These are phyloP conservation scores for Pomacea maculata DNA, from an alignment of 1,140 invertebrate genomes.

Conservation along the genomic window DNA sequence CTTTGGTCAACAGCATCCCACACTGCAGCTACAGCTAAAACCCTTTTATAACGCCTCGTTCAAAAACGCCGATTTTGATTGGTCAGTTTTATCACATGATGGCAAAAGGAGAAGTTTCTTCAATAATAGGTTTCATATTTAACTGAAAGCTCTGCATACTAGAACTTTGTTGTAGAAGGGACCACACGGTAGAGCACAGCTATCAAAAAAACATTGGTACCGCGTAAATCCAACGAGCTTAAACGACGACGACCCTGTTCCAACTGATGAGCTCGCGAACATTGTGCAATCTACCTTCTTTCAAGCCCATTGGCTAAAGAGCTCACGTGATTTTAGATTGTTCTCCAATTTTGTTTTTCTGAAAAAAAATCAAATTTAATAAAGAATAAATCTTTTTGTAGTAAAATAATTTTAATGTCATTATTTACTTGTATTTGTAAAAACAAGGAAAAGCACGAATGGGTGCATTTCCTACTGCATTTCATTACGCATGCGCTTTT, in stretches of 20 bases:
- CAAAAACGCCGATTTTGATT: conserved; percentile 59
- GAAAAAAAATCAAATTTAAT: too few species aligned
- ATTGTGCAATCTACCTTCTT: too few species aligned
- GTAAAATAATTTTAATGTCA: too few species aligned
- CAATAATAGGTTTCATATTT: conserved; percentile 12
- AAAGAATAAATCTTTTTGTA: too few species aligned
- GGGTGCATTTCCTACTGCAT: neutral
- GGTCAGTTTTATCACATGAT: conserved; percentile 61
- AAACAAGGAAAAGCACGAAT: too few species aligned
- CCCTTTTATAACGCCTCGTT: conserved; percentile 33
- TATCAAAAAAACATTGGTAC: conserved; percentile 8
- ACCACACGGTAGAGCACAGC: neutral
- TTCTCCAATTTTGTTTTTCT: neutral
- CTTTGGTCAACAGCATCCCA: conserved; percentile 53
- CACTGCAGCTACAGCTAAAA: neutral
- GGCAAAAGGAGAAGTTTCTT: conserved; percentile 14
- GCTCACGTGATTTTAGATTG: neutral
- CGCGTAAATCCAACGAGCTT: neutral
- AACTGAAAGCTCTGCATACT: neutral
- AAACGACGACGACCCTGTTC: neutral
- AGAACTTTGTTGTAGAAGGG: neutral
- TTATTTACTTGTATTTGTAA: too few species aligned
- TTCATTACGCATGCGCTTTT: conserved; percentile 20
- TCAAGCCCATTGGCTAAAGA: neutral
- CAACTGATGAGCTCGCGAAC: too few species aligned